Conservation (phyloP, 1,140 invertebrate species). For the Physella acuta region DNA sequence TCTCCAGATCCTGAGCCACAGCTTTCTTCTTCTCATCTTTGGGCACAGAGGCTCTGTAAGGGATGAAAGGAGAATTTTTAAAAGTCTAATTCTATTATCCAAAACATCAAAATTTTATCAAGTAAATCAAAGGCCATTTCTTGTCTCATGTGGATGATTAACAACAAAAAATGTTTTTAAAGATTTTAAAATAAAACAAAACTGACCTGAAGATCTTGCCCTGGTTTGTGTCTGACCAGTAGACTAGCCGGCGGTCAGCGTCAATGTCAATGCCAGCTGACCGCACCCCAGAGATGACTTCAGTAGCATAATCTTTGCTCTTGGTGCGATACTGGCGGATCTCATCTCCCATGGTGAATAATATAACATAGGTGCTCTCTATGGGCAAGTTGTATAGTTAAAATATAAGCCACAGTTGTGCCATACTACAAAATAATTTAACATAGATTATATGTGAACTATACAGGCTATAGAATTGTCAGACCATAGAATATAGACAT, state of each 20-base stretch:
- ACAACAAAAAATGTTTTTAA: not conserved
- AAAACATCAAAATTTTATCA: no score
- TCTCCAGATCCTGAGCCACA: conserved; percentile 82
- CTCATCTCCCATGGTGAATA: conserved; percentile 86
- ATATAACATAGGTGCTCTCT: conserved; percentile 40
- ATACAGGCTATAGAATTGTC: no score
- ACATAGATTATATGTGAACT: no score
- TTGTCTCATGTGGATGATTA: not conserved
- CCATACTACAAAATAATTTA: no score
- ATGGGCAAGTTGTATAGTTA: no score
- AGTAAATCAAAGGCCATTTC: no score
- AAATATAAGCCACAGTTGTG: no score
- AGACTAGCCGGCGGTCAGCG: conserved; percentile 75
- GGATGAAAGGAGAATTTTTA: no score
- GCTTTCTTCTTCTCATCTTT: conserved; percentile 70
- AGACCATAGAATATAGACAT: no score
- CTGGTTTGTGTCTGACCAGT: conserved; percentile 89
- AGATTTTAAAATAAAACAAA: not conserved
- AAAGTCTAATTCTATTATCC: no score
- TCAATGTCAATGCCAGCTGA: conserved; percentile 87
- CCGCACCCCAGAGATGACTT: conserved; percentile 79
- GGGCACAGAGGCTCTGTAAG: conserved; percentile 78
- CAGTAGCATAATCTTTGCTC: conserved; percentile 69
- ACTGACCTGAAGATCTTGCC: conserved; percentile 55
- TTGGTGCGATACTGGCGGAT: conserved; percentile 75